These are phyloP conservation scores for Melanaphis sacchari DNA, from an alignment of 1,140 invertebrate genomes.

Conservation along the genomic window DNA sequence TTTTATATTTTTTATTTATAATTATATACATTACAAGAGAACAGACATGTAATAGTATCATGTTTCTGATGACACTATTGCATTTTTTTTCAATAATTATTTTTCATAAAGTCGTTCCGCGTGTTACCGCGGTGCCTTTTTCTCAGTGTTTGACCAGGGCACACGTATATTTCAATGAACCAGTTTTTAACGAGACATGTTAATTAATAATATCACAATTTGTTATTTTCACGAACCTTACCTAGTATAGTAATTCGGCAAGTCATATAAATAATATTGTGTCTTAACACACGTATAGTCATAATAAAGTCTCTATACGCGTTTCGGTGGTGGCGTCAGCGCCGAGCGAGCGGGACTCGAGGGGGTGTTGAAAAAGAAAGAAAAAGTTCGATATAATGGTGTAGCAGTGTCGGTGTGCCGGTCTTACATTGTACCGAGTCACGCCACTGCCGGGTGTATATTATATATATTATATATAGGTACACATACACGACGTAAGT, in stretches of 20 bases:
- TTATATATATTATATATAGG: slow-evolving; percentile 6
- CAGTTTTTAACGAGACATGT: background rate
- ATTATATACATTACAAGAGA: too few species aligned
- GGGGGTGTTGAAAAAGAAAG: slow-evolving; percentile 1
- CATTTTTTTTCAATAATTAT: background rate
- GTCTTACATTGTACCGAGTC: slow-evolving; percentile 42
- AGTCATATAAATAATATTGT: background rate
- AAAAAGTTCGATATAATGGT: background rate
- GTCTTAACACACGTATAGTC: background rate
- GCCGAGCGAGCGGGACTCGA: background rate
- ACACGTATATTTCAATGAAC: background rate
- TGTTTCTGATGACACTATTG: background rate
- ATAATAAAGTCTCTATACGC: background rate
- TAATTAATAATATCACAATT: background rate
- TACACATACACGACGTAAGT: background rate
- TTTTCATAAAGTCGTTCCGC: background rate
- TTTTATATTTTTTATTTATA: too few species aligned
- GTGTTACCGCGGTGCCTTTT: background rate
- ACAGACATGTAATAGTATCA: background rate
- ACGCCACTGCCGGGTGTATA: background rate
- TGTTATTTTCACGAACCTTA: background rate
- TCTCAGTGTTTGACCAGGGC: background rate
- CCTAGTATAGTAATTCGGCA: background rate
- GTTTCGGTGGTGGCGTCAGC: background rate
- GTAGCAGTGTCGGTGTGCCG: background rate